Base-by-base conservation (phyloP, 2,113 vertebrate genomes). In the Plectropomus leopardus region DNA sequence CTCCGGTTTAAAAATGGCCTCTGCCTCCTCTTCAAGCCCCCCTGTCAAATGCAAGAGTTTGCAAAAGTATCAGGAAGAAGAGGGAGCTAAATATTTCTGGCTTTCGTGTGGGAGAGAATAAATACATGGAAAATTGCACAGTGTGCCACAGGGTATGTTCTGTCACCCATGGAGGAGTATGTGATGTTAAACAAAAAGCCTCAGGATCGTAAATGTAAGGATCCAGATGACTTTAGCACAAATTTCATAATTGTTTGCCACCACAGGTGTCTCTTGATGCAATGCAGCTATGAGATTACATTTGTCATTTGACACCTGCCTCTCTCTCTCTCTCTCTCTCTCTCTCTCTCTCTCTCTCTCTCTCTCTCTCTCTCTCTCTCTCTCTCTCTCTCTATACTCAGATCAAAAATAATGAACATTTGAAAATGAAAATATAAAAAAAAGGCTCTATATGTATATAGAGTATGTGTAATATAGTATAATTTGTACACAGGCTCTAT, bases 161-260 rank as follows among this genome's bases (percentile, higher is more conserved):
- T 82, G 86, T 91, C 80, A 82, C 80, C 66, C 23, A 13, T 80
- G 82, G 59, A 82, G 77, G 73, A 83, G 78, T 59, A 2, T 83
- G 59, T 85, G 72, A 89, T 87, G 87, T 87, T 78, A 67, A 80
- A 47, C 68, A 86, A 72, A 82, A 85, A 48, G 76, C 77, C 82
- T 69, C 5, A 21, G 79, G 70, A 21, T 14, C 80, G 40, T 11
- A 47, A 76, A 58, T 21, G 72, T 48, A 60, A 59, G 48, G 47
- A 24, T 63, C 60, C 36, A 30, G 24, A 51, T 42, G 36, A 75
- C 47, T 54, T 34, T 6, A 68, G 36, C 64, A 66, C 13, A 32
- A 1, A 53, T 76, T 55, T 73, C 57, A 57, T 53, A 4, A n/a
- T 59, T 40, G n/a, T 64, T 9, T 53, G 42, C 40, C 58, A 53